These are phyloP conservation scores for Eulemur macaco DNA, from an alignment of 2,113 vertebrate genomes.

Conservation along the genomic window DNA sequence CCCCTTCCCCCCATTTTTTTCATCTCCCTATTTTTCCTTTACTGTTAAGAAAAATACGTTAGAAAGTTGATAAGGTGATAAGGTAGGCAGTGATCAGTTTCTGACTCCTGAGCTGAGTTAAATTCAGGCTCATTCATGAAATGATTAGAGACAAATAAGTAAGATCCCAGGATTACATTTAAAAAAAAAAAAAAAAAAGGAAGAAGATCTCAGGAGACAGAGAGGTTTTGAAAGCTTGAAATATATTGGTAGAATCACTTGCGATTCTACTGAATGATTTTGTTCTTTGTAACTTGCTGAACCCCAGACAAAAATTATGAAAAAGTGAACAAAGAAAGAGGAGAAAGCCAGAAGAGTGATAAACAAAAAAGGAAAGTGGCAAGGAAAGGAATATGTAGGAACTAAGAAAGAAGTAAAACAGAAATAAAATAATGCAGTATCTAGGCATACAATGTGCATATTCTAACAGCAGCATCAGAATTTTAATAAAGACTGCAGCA, in stretches of 20 bases:
- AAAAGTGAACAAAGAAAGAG: conserved; percentile 54
- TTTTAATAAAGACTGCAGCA: neutral
- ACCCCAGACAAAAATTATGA: neutral
- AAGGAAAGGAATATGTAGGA: neutral
- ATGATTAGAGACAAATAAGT: conserved; percentile 58
- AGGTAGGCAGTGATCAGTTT: conserved; percentile 72
- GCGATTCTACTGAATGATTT: neutral
- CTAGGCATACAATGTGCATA: neutral
- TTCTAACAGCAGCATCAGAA: neutral
- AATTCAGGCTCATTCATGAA: conserved; percentile 60
- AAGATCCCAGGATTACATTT: conserved; percentile 58
- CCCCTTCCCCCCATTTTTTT: conserved; percentile 31
- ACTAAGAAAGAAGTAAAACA: neutral
- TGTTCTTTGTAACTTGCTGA: conserved; percentile 3
- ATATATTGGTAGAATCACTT: neutral
- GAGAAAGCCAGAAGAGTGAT: neutral
- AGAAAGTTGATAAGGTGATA: conserved; percentile 41
- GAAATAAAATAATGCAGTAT: neutral
- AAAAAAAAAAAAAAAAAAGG: conserved; percentile 63
- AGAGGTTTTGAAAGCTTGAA: conserved; percentile 1
- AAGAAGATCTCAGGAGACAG: conserved; percentile 65
- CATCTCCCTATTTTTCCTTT: conserved; percentile 47
- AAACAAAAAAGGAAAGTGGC: neutral
- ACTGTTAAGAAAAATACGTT: conserved; percentile 69
- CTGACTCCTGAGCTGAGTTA: conserved; percentile 33